Evolutionary conservation across 2,113 vertebrate genomes (phyloP).

Genomic region (Nibea coibor): DNA sequence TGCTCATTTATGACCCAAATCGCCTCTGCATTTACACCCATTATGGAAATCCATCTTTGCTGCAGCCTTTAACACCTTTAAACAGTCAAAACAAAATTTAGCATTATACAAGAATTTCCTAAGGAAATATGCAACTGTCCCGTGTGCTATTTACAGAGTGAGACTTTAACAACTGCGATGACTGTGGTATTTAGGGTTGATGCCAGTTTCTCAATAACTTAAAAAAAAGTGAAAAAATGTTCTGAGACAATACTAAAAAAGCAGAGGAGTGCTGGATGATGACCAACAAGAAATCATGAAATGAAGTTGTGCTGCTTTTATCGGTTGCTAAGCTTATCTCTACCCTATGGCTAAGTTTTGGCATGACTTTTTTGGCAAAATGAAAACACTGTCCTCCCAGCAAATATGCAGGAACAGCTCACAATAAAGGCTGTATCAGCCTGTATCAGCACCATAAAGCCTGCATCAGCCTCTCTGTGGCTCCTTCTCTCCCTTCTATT

Average conservation of each 20-base stretch:
- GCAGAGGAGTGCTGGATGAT: conserved; percentile 27
- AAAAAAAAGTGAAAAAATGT: conserved; percentile 30
- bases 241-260: conserved; percentile 50
- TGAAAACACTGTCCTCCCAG: conserved; percentile 6
- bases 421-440: conserved; percentile 58
- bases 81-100: too few species aligned
- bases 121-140: conserved; percentile 19
- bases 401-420: conserved; percentile 16
- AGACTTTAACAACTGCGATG: conserved; percentile 39
- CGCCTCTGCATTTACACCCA: neutral
- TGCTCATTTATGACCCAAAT: conserved; percentile 2
- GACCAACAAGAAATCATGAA: conserved; percentile 29
- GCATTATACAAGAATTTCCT: too few species aligned
- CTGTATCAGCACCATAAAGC: conserved; percentile 30
- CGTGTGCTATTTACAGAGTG: conserved; percentile 22
- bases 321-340: conserved; percentile 13
- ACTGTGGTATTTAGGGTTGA: conserved; percentile 47
- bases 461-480: conserved; percentile 62
- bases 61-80: neutral
- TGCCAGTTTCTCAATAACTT: conserved; percentile 32
- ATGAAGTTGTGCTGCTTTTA: conserved; percentile 15
- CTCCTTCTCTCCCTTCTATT: conserved; percentile 25
- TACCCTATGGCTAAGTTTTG: neutral
- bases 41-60: conserved; percentile 8
- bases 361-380: conserved; percentile 6